These are phyloP conservation scores for Pardalotus punctatus DNA, from an alignment of 2,113 vertebrate genomes.

Conservation along the genomic window DNA sequence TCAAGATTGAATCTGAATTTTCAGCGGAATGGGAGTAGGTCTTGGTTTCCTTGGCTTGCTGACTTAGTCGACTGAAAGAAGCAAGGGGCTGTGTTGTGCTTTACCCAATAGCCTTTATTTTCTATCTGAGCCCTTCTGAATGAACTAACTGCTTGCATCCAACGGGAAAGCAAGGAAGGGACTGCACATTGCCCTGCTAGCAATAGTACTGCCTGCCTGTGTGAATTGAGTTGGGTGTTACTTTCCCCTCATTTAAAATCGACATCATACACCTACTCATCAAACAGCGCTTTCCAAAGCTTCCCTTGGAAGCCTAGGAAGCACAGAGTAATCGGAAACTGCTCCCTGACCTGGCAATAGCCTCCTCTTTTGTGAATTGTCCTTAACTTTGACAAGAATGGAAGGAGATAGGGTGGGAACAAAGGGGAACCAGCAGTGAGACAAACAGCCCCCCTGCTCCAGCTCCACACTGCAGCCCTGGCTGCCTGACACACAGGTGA, in stretches of 20 bases:
- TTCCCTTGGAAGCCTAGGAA: neutral
- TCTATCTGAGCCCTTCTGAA: neutral
- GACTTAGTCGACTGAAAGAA: neutral
- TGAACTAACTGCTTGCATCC: neutral
- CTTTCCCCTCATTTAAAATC: neutral
- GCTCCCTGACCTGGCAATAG: neutral
- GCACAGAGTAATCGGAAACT: neutral
- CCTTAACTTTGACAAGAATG: neutral
- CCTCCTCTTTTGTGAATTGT: neutral
- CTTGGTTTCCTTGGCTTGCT: neutral
- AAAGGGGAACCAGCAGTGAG: neutral
- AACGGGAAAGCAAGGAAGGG: neutral
- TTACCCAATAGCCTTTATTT: neutral
- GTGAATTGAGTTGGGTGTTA: rapidly evolving
- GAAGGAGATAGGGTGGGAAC: neutral
- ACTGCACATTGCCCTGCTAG: neutral
- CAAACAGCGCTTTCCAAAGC: neutral
- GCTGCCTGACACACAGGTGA: neutral
- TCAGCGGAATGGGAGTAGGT: neutral
- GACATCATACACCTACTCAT: neutral
- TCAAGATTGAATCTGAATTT: neutral
- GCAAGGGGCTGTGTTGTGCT: neutral
- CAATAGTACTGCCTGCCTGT: neutral
- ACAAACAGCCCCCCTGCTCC: neutral
- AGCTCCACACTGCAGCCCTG: neutral